phyloP scores from a whole-genome alignment of 2,113 vertebrate species.

The Electrona antarctica region DNA sequence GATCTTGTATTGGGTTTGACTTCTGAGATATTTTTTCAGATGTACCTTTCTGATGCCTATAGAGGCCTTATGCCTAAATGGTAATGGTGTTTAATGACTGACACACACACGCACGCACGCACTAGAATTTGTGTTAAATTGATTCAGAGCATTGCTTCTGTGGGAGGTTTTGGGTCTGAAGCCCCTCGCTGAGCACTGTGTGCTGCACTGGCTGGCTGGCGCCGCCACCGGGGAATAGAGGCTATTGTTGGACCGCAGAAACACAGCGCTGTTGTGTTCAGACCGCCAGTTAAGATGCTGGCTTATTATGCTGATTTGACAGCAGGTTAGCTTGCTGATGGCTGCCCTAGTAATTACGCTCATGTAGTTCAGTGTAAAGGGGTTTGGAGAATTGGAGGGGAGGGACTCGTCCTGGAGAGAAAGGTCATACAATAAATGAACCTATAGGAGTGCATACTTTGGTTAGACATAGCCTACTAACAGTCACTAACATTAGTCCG shows the following conservation, averaged over 20 bases:
- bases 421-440: not conserved
- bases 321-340: slow-evolving; percentile 41
- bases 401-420: not conserved
- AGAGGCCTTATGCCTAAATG: not conserved
- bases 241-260: slow-evolving; percentile 63
- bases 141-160: slow-evolving; percentile 49
- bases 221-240: slow-evolving; percentile 53
- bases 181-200: slow-evolving; percentile 38
- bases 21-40: not conserved
- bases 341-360: slow-evolving; percentile 45
- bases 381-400: not conserved
- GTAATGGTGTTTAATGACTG: slow-evolving; percentile 1
- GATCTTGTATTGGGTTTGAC: not conserved
- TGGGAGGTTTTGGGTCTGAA: slow-evolving; percentile 62
- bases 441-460: too few relatives aligned
- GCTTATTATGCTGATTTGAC: slow-evolving; percentile 47
- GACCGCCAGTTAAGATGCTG: slow-evolving; percentile 38
- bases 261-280: slow-evolving; percentile 25
- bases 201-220: slow-evolving; percentile 47
- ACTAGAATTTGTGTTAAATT: slow-evolving; percentile 58
- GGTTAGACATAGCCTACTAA: too few relatives aligned
- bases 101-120: too few relatives aligned
- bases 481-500: too few relatives aligned
- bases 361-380: slow-evolving; percentile 9
- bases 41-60: slow-evolving; percentile 10